Evolutionary conservation across 2,113 vertebrate genomes (phyloP).

Genomic region (Bettongia penicillata): DNA sequence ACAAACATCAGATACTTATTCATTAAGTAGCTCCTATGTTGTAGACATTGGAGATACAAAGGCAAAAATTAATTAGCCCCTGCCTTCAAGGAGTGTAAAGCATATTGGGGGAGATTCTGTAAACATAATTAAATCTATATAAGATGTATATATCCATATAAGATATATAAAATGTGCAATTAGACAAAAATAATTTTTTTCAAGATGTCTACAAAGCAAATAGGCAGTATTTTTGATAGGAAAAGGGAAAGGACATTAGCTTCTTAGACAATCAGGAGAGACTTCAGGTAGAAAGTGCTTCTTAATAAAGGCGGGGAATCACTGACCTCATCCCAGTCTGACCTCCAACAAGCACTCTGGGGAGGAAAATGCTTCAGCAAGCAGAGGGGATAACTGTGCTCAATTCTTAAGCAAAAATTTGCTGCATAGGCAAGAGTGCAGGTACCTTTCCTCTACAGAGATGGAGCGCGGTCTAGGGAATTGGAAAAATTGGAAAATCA

Average conservation of each 20-base stretch:
- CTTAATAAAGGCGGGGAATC: background rate
- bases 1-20: background rate
- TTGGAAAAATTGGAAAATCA: background rate
- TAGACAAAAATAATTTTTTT: background rate
- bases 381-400: background rate
- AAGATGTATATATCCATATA: background rate
- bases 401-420: background rate
- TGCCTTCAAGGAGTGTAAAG: background rate
- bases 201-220: background rate
- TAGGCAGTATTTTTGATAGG: background rate
- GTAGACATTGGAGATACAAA: background rate
- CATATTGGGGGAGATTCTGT: background rate
- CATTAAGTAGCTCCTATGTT: background rate
- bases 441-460: background rate
- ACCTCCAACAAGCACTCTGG: background rate
- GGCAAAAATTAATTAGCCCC: background rate
- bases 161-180: background rate
- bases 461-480: background rate
- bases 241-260: background rate
- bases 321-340: background rate
- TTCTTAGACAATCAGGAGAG: background rate
- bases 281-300: background rate
- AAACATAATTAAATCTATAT: background rate
- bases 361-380: background rate
- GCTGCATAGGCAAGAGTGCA: background rate